Evolutionary conservation across 2,797 vertebrate genomes (phyloP).

Genomic region (Eurystomus glaucurus): DNA sequence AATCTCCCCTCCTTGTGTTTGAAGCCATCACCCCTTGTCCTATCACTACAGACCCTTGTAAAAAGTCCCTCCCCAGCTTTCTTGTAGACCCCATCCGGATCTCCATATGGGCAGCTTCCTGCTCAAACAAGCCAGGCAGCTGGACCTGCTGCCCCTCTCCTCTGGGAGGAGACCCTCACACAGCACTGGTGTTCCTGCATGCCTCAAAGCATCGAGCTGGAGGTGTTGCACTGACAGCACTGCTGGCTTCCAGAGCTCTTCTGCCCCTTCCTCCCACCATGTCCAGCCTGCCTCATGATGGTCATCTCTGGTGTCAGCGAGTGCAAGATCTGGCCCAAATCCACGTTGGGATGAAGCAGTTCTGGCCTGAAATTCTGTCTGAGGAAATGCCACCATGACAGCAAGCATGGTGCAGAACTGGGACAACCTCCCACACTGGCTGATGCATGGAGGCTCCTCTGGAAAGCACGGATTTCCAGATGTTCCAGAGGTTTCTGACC

Average conservation of each 20-base stretch:
- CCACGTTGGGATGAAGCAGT: background rate
- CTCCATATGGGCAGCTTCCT: background rate
- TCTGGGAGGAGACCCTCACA: background rate
- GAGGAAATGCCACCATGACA: background rate
- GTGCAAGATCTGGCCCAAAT: background rate
- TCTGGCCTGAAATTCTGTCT: background rate
- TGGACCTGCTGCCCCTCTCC: background rate
- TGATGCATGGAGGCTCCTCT: fast-evolving
- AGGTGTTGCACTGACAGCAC: background rate
- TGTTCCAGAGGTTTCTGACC: background rate
- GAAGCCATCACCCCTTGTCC: too few species aligned
- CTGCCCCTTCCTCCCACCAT: background rate
- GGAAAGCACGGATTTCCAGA: fast-evolving
- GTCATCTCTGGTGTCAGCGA: background rate
- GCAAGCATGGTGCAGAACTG: fast-evolving
- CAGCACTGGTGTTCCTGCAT: fast-evolving
- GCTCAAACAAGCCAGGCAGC: background rate
- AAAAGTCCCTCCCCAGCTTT: too few species aligned
- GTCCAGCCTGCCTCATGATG: fast-evolving
- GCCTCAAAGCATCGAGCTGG: background rate
- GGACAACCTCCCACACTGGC: background rate
- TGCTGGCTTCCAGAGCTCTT: background rate
- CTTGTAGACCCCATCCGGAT: too few species aligned
- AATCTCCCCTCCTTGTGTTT: too few species aligned
- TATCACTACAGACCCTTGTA: too few species aligned